These are phyloP conservation scores for Semaprochilodus insignis DNA, from an alignment of 2,797 vertebrate genomes.

Conservation along the genomic window DNA sequence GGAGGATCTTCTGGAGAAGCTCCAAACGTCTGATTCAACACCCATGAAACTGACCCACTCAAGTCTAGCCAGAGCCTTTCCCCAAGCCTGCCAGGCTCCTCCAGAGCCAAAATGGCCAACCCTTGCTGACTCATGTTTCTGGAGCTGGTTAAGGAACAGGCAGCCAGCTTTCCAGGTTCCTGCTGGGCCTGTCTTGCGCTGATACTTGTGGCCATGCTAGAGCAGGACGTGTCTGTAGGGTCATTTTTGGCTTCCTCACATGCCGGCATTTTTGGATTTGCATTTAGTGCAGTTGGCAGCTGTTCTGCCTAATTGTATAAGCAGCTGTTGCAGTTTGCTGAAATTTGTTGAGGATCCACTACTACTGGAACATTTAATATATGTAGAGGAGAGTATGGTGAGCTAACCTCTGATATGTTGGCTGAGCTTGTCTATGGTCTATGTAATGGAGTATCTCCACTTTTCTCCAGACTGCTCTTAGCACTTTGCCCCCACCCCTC, in stretches of 20 bases:
- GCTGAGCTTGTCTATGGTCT: not conserved
- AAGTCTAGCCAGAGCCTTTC: slow-evolving; percentile 33
- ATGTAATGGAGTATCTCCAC: not conserved
- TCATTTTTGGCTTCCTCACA: not conserved
- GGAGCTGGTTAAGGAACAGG: slow-evolving; percentile 46
- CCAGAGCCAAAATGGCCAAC: slow-evolving; percentile 48
- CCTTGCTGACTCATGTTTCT: slow-evolving; percentile 52
- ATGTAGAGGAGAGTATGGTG: too few species aligned
- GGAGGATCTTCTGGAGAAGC: slow-evolving; percentile 37
- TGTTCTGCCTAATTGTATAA: not conserved
- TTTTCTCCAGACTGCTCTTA: not conserved
- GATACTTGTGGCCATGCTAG: not conserved
- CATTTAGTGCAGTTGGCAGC: slow-evolving; percentile 10
- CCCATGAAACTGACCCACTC: slow-evolving; percentile 55
- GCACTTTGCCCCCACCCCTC: not conserved
- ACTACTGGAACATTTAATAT: not conserved
- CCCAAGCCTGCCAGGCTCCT: slow-evolving; percentile 41
- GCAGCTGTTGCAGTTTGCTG: not conserved
- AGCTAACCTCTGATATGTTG: not conserved
- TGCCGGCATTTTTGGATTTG: slow-evolving; percentile 16
- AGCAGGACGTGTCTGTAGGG: slow-evolving; percentile 22
- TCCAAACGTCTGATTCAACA: slow-evolving; percentile 53
- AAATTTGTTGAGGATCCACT: not conserved
- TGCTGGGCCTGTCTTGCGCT: slow-evolving; percentile 36
- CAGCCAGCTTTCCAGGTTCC: slow-evolving; percentile 42